A percentile compares a stretch with the other conserved stretches of the same genome.
Conservation (phyloP, 2,113 vertebrate genomes). For the Ranitomeya variabilis region DNA sequence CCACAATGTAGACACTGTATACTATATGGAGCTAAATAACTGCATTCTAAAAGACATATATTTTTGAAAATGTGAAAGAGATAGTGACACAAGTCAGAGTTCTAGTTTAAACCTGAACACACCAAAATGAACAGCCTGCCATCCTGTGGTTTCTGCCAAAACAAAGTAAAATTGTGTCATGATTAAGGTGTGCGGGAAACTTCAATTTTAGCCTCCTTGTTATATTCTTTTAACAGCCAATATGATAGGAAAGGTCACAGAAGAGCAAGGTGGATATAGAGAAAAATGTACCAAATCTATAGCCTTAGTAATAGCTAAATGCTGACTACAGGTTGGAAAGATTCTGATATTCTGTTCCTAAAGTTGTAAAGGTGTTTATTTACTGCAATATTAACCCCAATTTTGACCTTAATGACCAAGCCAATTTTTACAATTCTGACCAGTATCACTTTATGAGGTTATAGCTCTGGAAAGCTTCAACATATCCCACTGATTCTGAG, state of each 20-base stretch:
- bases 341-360: background rate
- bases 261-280: background rate
- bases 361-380: background rate
- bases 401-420: too few relatives aligned
- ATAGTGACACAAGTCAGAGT: background rate
- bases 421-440: too few relatives aligned
- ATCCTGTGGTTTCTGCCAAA: slow-evolving; percentile 8
- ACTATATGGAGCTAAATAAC: background rate
- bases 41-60: background rate
- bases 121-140: slow-evolving; percentile 1
- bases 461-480: too few relatives aligned
- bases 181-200: background rate
- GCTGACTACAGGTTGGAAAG: too few relatives aligned
- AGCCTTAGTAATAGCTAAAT: background rate
- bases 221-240: background rate
- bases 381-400: background rate
- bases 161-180: background rate
- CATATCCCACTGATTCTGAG: too few relatives aligned
- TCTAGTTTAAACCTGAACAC: background rate
- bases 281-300: background rate
- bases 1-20: background rate
- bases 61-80: background rate
- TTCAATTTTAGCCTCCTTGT: background rate
- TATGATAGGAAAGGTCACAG: background rate
- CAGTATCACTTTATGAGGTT: too few relatives aligned